Conservation (phyloP, 2,113 vertebrate species). For the Heterocephalus glaber region DNA sequence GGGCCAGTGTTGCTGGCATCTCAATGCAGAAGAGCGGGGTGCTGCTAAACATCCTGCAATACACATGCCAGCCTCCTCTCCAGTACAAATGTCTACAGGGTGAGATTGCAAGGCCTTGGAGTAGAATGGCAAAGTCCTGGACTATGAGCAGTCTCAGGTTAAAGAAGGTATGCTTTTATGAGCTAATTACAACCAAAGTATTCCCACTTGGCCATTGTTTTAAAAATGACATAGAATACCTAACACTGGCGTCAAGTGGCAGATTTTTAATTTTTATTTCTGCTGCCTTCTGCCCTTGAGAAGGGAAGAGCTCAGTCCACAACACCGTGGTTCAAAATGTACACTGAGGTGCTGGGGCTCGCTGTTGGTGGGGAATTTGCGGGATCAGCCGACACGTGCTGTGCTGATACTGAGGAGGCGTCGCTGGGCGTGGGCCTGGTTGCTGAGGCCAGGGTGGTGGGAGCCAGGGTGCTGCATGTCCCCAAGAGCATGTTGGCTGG, state of each 20-base stretch:
- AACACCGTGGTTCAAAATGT: background rate
- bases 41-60: accelerated
- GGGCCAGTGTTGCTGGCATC: background rate
- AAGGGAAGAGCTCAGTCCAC: background rate
- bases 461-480: too few relatives aligned
- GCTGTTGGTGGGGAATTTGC: conserved; percentile 55
- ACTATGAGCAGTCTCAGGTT: background rate
- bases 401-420: background rate
- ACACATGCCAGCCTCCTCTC: background rate
- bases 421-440: background rate
- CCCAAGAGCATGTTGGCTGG: background rate
- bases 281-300: conserved; percentile 37
- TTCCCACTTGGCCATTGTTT: background rate
- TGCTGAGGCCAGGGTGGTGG: background rate
- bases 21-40: background rate
- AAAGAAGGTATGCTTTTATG: conserved; percentile 32
- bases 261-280: conserved; percentile 56
- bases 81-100: accelerated
- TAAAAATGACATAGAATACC: background rate
- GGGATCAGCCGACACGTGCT: background rate
- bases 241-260: conserved; percentile 49
- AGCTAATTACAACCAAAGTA: background rate
- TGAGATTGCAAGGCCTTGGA: background rate
- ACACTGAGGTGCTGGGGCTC: conserved; percentile 27
- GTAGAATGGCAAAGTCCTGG: background rate